Percentiles rank a stretch among this genome's conserved stretches.
Conservation (phyloP, 2,797 vertebrate genomes). For the Liparis tanakae region DNA sequence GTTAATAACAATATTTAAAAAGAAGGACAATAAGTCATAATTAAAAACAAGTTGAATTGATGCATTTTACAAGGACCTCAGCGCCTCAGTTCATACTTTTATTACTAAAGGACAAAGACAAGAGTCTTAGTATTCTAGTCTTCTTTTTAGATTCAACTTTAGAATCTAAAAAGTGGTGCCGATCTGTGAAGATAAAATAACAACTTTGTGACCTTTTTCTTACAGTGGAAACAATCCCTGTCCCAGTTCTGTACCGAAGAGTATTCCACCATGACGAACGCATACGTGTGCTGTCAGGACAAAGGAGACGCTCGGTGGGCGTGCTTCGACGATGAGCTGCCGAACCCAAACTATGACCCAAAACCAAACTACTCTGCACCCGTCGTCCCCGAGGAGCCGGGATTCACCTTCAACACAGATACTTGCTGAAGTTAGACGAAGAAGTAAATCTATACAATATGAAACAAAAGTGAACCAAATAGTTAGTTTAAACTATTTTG, state of each 20-base stretch:
- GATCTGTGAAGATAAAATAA: background rate
- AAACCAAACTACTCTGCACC: constrained; percentile 59
- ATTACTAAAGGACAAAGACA: too few species aligned
- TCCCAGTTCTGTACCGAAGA: constrained; percentile 76
- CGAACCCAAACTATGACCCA: constrained; percentile 66
- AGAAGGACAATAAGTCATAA: background rate
- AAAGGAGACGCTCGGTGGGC: constrained; percentile 37
- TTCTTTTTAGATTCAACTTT: background rate
- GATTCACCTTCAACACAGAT: constrained; percentile 63
- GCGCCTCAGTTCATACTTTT: background rate
- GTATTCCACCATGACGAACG: constrained; percentile 52
- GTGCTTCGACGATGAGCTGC: constrained; percentile 67
- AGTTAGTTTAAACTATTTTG: background rate
- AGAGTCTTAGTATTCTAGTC: background rate
- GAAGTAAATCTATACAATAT: background rate
- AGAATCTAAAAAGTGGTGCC: background rate
- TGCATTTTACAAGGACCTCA: background rate
- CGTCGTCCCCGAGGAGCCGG: background rate
- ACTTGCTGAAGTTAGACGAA: constrained; percentile 46
- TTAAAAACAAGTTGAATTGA: background rate
- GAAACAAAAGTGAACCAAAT: background rate
- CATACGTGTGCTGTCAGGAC: constrained; percentile 62
- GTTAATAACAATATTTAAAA: background rate
- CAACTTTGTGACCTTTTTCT: background rate
- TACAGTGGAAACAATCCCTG: constrained; percentile 76